phyloP scores from a whole-genome alignment of 2,888 invertebrate species.

The Pecten maximus region DNA sequence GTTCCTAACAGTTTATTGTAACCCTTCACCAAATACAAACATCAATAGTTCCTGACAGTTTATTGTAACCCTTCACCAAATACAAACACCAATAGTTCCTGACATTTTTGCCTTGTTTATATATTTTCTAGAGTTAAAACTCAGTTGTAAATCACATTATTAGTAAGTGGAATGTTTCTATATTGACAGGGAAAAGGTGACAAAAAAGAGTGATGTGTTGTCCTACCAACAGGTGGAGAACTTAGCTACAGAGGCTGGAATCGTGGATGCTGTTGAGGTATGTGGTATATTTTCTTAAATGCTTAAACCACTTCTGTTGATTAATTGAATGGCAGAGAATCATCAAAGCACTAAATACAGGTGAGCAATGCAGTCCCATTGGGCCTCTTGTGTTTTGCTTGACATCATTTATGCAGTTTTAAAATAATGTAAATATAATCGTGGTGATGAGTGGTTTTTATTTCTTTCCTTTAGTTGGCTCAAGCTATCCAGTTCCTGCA shows the following conservation, averaged over 20 bases:
- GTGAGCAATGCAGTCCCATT: too few relatives aligned
- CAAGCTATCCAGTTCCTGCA: conserved; percentile 81
- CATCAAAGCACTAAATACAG: too few relatives aligned
- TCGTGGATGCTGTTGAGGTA: conserved; percentile 77
- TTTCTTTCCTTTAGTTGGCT: conserved; percentile 66
- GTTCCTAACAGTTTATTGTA: too few relatives aligned
- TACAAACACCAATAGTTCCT: too few relatives aligned
- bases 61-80: too few relatives aligned
- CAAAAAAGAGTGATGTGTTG: conserved; percentile 57
- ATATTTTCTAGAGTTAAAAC: too few relatives aligned
- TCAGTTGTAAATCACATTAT: too few relatives aligned
- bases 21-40: too few relatives aligned
- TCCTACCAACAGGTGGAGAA: conserved; percentile 69
- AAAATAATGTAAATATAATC: background rate
- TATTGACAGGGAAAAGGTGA: conserved; percentile 53
- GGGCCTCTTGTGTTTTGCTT: too few relatives aligned
- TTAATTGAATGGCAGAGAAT: background rate
- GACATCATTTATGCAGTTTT: background rate
- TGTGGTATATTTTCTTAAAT: background rate
- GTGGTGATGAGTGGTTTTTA: background rate
- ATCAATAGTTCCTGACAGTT: too few relatives aligned
- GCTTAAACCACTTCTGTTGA: background rate
- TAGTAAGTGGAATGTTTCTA: background rate
- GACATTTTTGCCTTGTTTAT: too few relatives aligned
- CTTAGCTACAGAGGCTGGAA: conserved; percentile 71